phyloP scores from a whole-genome alignment of 2,797 vertebrate species.

The Parotocinclus haroldoi region DNA sequence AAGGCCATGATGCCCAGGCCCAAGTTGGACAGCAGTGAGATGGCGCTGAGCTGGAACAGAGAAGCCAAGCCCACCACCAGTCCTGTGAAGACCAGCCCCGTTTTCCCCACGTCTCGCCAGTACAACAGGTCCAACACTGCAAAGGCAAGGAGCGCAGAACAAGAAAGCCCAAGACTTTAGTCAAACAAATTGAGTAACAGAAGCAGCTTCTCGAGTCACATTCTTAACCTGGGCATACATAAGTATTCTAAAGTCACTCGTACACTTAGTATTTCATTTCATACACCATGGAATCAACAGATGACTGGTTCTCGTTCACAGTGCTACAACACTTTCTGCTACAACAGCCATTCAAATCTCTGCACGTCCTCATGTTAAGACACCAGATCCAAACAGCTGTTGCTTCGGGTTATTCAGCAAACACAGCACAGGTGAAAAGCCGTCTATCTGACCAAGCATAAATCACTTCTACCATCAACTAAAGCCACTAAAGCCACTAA shows the following conservation, averaged over 20 bases:
- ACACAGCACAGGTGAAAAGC: slow-evolving; percentile 35
- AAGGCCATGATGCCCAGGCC: slow-evolving; percentile 74
- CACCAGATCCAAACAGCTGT: slow-evolving; percentile 28
- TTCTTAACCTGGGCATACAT: too few species aligned
- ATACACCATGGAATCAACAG: too few species aligned
- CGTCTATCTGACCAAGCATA: slow-evolving; percentile 39
- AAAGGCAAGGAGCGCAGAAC: slow-evolving; percentile 34
- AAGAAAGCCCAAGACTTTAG: background rate
- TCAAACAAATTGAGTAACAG: background rate
- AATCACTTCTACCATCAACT: background rate
- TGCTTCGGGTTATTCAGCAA: slow-evolving; percentile 34
- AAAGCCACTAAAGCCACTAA: too few species aligned
- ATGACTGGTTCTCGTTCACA: too few species aligned
- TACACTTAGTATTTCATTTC: too few species aligned
- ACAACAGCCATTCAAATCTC: background rate
- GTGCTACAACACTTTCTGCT: too few species aligned
- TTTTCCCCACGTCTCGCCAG: slow-evolving; percentile 76
- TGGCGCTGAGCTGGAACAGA: slow-evolving; percentile 83
- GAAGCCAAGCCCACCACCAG: slow-evolving; percentile 79
- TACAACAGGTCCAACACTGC: slow-evolving; percentile 81
- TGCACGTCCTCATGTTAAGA: slow-evolving; percentile 16
- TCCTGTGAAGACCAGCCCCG: slow-evolving; percentile 77
- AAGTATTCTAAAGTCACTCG: too few species aligned
- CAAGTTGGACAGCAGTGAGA: slow-evolving; percentile 78
- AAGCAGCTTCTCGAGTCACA: too few species aligned